These are phyloP conservation scores for Neosilurus hyrtlii DNA, from an alignment of 2,797 vertebrate genomes.

Conservation along the genomic window DNA sequence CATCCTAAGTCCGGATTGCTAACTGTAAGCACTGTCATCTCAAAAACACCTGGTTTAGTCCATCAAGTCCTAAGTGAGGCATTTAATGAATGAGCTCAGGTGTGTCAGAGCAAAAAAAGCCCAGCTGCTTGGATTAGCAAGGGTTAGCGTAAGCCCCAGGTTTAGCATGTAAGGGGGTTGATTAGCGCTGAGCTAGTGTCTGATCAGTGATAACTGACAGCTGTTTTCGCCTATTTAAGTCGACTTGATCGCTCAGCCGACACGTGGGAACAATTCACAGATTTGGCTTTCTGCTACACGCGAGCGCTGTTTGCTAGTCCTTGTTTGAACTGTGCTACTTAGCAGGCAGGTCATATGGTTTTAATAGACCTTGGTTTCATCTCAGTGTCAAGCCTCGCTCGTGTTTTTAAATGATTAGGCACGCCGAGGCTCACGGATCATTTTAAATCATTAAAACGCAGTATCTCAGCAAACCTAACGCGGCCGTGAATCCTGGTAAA, in stretches of 20 bases:
- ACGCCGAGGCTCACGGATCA: slow-evolving; percentile 68
- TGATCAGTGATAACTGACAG: slow-evolving; percentile 45
- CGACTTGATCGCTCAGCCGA: slow-evolving; percentile 1
- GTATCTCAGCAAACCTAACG: slow-evolving; percentile 32
- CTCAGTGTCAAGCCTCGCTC: slow-evolving; percentile 78
- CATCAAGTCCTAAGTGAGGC: slow-evolving; percentile 28
- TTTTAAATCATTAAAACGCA: slow-evolving; percentile 45
- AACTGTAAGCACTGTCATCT: slow-evolving; percentile 21
- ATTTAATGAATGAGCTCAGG: slow-evolving; percentile 46
- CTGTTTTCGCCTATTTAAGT: slow-evolving; percentile 29
- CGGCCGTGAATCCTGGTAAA: slow-evolving; percentile 43
- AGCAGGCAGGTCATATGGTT: slow-evolving; percentile 82
- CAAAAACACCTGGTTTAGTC: slow-evolving; percentile 35
- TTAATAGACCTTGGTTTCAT: slow-evolving; percentile 76
- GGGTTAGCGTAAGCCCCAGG: slow-evolving; percentile 36
- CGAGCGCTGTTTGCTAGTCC: slow-evolving; percentile 47
- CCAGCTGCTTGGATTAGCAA: slow-evolving; percentile 39
- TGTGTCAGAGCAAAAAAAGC: slow-evolving; percentile 36
- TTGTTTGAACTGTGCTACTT: slow-evolving; percentile 74
- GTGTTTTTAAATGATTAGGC: slow-evolving; percentile 85
- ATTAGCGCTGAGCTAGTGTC: slow-evolving; percentile 38
- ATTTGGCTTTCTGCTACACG: slow-evolving; percentile 4
- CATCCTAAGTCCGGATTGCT: slow-evolving; percentile 17
- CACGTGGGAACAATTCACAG: slow-evolving; percentile 33
- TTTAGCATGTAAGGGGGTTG: slow-evolving; percentile 36